Percentiles rank a stretch among this genome's conserved stretches.
These are phyloP conservation scores for Neoascia interrupta DNA, from an alignment of 2,888 invertebrate species.

Conservation along the genomic window DNA sequence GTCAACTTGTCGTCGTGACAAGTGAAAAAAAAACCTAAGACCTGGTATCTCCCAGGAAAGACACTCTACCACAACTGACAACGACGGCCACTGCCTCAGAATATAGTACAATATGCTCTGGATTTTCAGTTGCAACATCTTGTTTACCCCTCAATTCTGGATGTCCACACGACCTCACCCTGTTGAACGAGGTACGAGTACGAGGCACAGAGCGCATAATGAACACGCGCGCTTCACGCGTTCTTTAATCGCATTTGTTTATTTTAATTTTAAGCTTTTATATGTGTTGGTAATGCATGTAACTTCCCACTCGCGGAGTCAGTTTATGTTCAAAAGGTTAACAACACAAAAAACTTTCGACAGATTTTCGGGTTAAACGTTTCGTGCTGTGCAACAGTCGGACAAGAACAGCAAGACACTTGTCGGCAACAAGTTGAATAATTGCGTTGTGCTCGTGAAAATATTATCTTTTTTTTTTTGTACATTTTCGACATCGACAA, in stretches of 20 bases:
- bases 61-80: constrained; percentile 5
- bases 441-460: constrained; percentile 8
- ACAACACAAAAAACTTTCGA: constrained; percentile 6
- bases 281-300: constrained; percentile 7
- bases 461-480: neutral
- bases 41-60: constrained; percentile 9
- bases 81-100: constrained; percentile 26
- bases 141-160: constrained; percentile 43
- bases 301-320: constrained; percentile 24
- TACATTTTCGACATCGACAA: neutral
- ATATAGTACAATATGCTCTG: neutral
- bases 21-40: constrained; percentile 22
- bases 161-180: constrained; percentile 48
- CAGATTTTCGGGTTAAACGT: constrained; percentile 21
- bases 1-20: constrained; percentile 59
- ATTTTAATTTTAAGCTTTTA: constrained; percentile 48
- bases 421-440: too few relatives aligned
- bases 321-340: constrained; percentile 18
- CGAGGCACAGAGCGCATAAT: constrained; percentile 38
- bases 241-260: constrained; percentile 45
- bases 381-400: neutral
- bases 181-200: constrained; percentile 8
- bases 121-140: constrained; percentile 5
- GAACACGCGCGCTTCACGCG: constrained; percentile 44
- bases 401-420: neutral